Evolutionary conservation across 2,888 invertebrate species (phyloP), one percentile per base, ranked within the genome.

Genomic region (Dioctria rufipes): DNA sequence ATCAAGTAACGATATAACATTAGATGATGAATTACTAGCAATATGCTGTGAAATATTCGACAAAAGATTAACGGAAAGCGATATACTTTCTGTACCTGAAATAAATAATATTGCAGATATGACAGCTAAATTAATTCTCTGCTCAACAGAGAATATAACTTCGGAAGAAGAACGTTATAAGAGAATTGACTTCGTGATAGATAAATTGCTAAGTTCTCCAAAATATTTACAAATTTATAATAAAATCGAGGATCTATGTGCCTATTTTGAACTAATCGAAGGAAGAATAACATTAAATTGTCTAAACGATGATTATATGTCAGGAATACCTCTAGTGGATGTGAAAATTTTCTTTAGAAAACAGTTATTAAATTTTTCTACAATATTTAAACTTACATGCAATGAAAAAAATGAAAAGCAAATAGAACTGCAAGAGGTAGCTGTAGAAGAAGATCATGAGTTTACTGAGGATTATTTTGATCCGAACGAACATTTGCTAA

Each of bases 381-480:
- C 86, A 2, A 82, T 87, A 4, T 85, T 85, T 42, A 87, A 87
- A 82, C 82, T 88, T 54, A 86, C 86, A 6, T 88, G 87, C 39
- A 85, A 85, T 37, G 61, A 82, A 11, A 82, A 81, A 49, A 49
- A 73, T 25, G 71, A 81, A 60, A 63, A 63, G 5, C 79, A 82
- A 8, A 25, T 60, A 4, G 40, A 81, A 73, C 65, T 37, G 6
- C 13, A 13, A 78, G 80, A 4, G 86, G 87, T 40, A 13, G 75
- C 66, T n/a, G 4, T 11, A 11, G 80, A 80, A 3, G 87, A 88
- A 51, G 82, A 82, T 46, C 86, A 87, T 25, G 87, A 88, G 79
- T 82, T 85, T 3, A 86, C 86, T 3, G 87, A 88, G 67, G 87
- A 88, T 77, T 87, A 86, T 73, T 86, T 86, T 81, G 88, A 88